Conservation (phyloP, 2,797 vertebrate genomes). For the Geotrypetes seraphini region DNA sequence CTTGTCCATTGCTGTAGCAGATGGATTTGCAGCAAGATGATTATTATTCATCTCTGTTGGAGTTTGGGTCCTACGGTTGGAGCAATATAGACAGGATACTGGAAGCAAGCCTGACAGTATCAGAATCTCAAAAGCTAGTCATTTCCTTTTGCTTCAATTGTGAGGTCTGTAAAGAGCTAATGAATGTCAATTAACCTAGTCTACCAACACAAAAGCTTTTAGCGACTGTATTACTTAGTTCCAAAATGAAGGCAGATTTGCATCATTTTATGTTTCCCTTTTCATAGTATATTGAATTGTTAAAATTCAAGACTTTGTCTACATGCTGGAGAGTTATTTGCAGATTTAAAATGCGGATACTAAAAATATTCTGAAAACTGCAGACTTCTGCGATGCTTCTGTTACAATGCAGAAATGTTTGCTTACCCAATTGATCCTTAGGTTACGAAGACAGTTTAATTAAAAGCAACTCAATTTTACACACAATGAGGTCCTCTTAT, state of each 20-base stretch:
- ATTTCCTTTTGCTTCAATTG: constrained; percentile 10
- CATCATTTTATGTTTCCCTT: too few species aligned
- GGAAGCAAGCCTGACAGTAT: neutral
- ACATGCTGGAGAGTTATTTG: constrained; percentile 42
- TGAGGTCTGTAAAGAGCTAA: constrained; percentile 28
- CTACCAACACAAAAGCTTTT: constrained; percentile 13
- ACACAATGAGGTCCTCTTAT: too few species aligned
- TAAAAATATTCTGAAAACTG: constrained; percentile 40
- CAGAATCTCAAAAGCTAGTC: neutral
- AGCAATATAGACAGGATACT: neutral
- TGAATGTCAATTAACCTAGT: constrained; percentile 27
- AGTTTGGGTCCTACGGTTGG: neutral
- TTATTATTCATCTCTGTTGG: constrained; percentile 7
- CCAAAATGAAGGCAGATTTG: constrained; percentile 22
- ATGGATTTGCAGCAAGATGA: constrained; percentile 11
- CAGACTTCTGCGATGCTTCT: constrained; percentile 39
- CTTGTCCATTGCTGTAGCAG: constrained; percentile 12
- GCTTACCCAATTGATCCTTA: constrained; percentile 63
- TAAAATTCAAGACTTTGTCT: constrained; percentile 34
- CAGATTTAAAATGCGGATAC: constrained; percentile 43
- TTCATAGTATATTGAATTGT: too few species aligned
- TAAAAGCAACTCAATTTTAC: constrained; percentile 61
- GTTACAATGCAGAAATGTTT: constrained; percentile 53
- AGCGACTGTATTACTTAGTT: constrained; percentile 1
- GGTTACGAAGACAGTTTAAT: constrained; percentile 64